Conservation (phyloP, 1,140 invertebrate genomes). For the Drosophila nigromelanica region DNA sequence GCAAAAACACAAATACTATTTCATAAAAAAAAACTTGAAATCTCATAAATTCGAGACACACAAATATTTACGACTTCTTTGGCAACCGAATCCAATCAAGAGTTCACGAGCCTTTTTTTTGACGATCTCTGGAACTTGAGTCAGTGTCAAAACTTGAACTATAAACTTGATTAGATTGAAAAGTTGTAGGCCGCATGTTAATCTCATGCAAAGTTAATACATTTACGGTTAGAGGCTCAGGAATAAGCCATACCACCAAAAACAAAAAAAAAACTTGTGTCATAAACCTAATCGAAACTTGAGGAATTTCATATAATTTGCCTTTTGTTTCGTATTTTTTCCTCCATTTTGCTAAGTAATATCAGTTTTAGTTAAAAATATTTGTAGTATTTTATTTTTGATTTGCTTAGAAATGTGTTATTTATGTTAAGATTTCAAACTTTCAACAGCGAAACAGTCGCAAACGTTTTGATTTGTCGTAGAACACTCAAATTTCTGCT, state of each 20-base stretch:
- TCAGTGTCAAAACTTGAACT: conserved; percentile 67
- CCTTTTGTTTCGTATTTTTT: conserved; percentile 16
- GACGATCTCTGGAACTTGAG: conserved; percentile 28
- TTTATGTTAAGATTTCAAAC: conserved; percentile 35
- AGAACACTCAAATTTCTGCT: conserved; percentile 27
- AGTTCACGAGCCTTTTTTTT: conserved; percentile 28
- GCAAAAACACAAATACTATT: conserved; percentile 22
- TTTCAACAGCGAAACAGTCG: conserved; percentile 16
- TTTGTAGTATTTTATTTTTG: neutral
- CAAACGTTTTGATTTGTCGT: conserved; percentile 37
- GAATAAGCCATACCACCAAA: conserved; percentile 1
- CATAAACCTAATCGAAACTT: conserved; percentile 37
- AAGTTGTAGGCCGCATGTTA: conserved; percentile 9
- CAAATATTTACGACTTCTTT: conserved; percentile 40
- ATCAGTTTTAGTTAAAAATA: conserved; percentile 15
- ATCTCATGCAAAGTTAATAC: conserved; percentile 5
- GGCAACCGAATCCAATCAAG: conserved; percentile 14
- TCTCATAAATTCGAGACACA: conserved; percentile 10
- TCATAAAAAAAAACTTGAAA: conserved; percentile 25
- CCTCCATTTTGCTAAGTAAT: too few species aligned
- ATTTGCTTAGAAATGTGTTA: conserved; percentile 34
- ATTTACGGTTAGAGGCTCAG: conserved; percentile 23
- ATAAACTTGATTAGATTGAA: conserved; percentile 69
- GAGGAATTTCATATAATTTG: conserved; percentile 23
- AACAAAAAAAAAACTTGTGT: neutral